Conservation (phyloP, 2,888 invertebrate genomes). For the Pemphredon lugubris region DNA sequence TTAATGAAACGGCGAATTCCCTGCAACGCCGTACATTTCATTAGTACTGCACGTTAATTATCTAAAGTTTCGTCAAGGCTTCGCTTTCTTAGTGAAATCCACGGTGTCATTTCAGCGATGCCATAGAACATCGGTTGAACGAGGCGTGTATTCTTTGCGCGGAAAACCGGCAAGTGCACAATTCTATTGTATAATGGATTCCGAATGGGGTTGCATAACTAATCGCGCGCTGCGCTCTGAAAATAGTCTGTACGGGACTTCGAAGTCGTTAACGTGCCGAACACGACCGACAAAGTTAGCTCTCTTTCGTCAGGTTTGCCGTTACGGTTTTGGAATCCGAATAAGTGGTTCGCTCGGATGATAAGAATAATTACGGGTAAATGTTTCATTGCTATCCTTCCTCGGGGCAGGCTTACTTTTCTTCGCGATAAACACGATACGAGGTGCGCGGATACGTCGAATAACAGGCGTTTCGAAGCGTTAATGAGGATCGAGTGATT, state of each 20-base stretch:
- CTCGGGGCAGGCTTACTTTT: too few relatives aligned
- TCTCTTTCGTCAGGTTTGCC: background rate
- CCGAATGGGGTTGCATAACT: background rate
- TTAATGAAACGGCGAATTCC: constrained; percentile 22
- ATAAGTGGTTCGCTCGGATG: too few relatives aligned
- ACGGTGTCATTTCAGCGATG: constrained; percentile 37
- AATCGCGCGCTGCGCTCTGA: background rate
- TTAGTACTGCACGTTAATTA: constrained; percentile 36
- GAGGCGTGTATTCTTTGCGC: constrained; percentile 22
- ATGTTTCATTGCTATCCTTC: too few relatives aligned
- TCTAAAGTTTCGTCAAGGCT: constrained; percentile 45
- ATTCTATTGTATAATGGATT: constrained; percentile 20
- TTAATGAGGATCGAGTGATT: background rate
- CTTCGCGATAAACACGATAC: too few relatives aligned
- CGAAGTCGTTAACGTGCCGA: background rate
- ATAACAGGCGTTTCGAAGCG: background rate
- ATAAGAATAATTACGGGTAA: too few relatives aligned
- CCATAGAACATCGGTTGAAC: constrained; percentile 44
- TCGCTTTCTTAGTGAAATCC: constrained; percentile 59
- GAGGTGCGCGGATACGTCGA: background rate
- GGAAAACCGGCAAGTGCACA: constrained; percentile 44
- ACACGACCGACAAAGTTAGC: background rate
- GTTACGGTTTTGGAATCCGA: too few relatives aligned
- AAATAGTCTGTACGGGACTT: background rate
- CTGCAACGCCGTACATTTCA: constrained; percentile 9